Base-by-base conservation (phyloP, 2,113 vertebrate genomes). In the Syngnathus floridae region DNA sequence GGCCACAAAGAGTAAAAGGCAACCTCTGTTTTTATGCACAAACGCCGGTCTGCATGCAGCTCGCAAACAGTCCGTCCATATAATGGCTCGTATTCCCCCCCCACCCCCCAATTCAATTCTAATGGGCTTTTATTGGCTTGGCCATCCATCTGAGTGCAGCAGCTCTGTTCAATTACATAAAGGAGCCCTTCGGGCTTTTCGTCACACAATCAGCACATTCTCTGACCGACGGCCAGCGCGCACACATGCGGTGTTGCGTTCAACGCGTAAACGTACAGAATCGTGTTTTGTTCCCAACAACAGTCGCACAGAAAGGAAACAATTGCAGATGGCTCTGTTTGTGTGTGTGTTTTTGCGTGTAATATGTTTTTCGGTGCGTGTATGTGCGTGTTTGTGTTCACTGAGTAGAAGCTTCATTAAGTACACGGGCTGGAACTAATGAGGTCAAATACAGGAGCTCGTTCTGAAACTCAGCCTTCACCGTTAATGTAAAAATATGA, bases 51-150 rank as follows among this genome's bases (percentile, higher is more conserved):
- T 36, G 56, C 16, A 41, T 70, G 14, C 37, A 35, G 9, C 21
- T 69, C 55, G 56, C 62, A 64, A 66, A 66, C 59, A 69, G 40
- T 26, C 26, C n/a, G 22, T 61, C 40, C 13, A 43, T 64, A 64
- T 46, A 64, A 75, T 37, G 65, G 59, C 72, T 64, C 57, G 45
- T 58, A 65, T 74, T 16, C 61, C 43, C 54, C 31, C 67, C 37
- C 67, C n/a, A 22, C 22, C 19, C 41, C 60, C 73, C 84, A 76
- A 77, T 86, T 85, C 79, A 67, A 74, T 88, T 80, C 65, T 88
- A 89, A 90, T 89, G 80, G 83, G 76, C 78, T 88, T 56, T 86
- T 85, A 88, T 83, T 82, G 80, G 86, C 85, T 84, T 66, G 59
- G 68, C 67, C 64, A 84, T 88, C 84, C 79, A 85, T 90, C 83